Evolutionary conservation across 2,888 invertebrate species (phyloP).

Genomic region (Malachius bipustulatus): DNA sequence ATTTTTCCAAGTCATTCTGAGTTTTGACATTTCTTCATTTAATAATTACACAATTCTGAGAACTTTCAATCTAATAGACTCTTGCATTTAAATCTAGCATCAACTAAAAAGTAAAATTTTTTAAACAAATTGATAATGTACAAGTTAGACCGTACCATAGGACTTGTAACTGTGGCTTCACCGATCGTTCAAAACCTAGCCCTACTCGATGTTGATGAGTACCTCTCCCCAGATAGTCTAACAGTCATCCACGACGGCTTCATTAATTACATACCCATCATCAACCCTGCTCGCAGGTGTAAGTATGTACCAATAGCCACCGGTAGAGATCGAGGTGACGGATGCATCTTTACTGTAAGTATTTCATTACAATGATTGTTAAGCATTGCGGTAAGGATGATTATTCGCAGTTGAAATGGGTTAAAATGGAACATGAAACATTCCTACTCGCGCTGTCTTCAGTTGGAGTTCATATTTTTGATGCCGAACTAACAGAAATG

Average conservation of each 20-base stretch:
- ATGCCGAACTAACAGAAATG: constrained; percentile 21
- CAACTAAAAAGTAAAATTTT: too few species aligned
- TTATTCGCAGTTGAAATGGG: constrained; percentile 26
- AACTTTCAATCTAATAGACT: too few species aligned
- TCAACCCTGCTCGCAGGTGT: constrained; percentile 18
- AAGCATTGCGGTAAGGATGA: too few species aligned
- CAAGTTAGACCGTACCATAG: constrained; percentile 16
- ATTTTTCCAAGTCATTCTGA: too few species aligned
- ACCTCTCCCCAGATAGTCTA: constrained; percentile 18
- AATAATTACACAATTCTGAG: too few species aligned
- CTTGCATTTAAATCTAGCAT: too few species aligned
- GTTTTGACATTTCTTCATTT: too few species aligned
- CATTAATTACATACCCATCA: constrained; percentile 25
- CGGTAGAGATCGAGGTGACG: constrained; percentile 21
- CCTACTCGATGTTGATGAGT: constrained; percentile 19
- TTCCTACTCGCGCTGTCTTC: constrained; percentile 24
- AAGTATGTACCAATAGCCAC: constrained; percentile 24
- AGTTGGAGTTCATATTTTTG: constrained; percentile 25
- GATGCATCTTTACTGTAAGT: constrained; percentile 22
- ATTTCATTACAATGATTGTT: too few species aligned
- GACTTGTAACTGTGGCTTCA: constrained; percentile 21
- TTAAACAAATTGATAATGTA: too few species aligned
- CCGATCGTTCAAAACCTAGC: constrained; percentile 23
- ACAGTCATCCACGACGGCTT: constrained; percentile 24
- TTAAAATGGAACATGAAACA: constrained; percentile 21